Evolutionary conservation across 1,140 invertebrate species (phyloP), one percentile per base, ranked within the genome.

Genomic region (Lerema accius): DNA sequence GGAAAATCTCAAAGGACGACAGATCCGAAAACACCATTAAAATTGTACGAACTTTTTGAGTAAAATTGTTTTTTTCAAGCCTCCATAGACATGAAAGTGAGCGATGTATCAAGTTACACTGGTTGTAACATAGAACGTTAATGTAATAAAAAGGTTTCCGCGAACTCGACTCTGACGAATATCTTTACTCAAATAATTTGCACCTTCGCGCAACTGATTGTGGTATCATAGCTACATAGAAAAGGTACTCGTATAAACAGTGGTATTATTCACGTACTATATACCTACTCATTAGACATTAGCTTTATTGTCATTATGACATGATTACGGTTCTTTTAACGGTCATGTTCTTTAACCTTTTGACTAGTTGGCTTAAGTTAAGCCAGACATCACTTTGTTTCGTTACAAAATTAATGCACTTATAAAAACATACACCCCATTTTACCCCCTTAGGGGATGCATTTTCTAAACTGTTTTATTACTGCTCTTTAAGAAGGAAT

Each of bases 111-210:
- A 69, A 48, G 3, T 37, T 61, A 55, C 5, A 51, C n/a, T 79
- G 79, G 79, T 63, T 4, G 17, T 39, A 70, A 50, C 61, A 63
- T 17, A 69, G 55, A 76, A 56, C 62, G 66, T 76, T 76, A 79
- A 74, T 69, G 60, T 73, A 75, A 79, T 65, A 74, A 79, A 67
- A 83, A 77, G 69, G 71, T 65, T 86, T 82, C 83, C 51, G 60
- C 49, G 85, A 85, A 84, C 37, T 51, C 56, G 64, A 53, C 49
- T 35, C 62, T 73, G 67, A 76, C 62, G 66, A 73, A 73, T 66
- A 64, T 78, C 78, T 86, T 89, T 82, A 62, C 77, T 73, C 71
- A 82, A 80, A 32, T 76, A 65, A 85, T 86, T 86, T 66, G 70
- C 80, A 69, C 62, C 55, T 50, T n/a, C 14, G 43, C 49, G 50